Evolutionary conservation across 2,113 vertebrate genomes (phyloP).

Genomic region (Semnopithecus entellus): DNA sequence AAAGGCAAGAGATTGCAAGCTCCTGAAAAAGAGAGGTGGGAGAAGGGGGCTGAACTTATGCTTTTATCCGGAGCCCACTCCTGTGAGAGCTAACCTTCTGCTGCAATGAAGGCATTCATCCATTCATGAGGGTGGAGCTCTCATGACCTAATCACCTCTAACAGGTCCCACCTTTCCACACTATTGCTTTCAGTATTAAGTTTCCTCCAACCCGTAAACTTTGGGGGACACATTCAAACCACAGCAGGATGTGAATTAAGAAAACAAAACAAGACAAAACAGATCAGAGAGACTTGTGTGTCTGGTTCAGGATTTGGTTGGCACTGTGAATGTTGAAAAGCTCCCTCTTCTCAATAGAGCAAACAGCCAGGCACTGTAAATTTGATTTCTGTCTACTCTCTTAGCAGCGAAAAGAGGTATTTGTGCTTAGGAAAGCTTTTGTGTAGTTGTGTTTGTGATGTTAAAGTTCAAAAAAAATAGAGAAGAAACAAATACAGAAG

Average conservation of each 20-base stretch:
- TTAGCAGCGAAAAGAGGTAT: not conserved
- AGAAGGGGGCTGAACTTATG: not conserved
- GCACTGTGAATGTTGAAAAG: not conserved
- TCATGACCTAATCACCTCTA: not conserved
- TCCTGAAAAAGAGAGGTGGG: not conserved
- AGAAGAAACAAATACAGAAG: not conserved
- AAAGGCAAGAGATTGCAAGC: not conserved
- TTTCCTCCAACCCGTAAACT: not conserved
- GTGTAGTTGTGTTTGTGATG: not conserved
- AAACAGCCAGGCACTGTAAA: not conserved
- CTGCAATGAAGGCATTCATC: not conserved
- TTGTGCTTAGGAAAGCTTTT: not conserved
- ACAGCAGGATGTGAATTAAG: not conserved
- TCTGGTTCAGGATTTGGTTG: not conserved
- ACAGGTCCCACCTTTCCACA: not conserved
- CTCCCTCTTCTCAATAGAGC: not conserved
- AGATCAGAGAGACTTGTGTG: fast-evolving
- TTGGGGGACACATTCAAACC: not conserved
- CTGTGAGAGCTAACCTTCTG: not conserved
- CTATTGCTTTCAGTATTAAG: not conserved
- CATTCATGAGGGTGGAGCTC: not conserved
- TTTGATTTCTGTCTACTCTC: not conserved
- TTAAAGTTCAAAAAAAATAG: not conserved
- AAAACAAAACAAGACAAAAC: not conserved
- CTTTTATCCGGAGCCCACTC: not conserved